A percentile compares a stretch with the other conserved stretches of the same genome.
phyloP scores from a whole-genome alignment of 2,113 vertebrate species.

The Mobula hypostoma region DNA sequence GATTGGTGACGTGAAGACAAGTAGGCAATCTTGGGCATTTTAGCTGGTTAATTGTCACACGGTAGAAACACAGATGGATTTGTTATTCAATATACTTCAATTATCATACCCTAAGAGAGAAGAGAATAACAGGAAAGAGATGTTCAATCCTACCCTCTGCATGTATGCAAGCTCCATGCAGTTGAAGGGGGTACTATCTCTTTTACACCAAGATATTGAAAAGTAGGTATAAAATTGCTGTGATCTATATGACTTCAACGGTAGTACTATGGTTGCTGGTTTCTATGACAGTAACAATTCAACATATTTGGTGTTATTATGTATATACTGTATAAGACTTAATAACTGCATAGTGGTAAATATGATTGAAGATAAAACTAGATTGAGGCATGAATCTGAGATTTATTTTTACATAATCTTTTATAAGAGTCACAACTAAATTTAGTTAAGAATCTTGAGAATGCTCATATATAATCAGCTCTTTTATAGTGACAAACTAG shows the following conservation, averaged over 20 bases:
- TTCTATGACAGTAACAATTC: background rate
- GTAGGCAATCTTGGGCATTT: background rate
- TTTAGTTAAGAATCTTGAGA: background rate
- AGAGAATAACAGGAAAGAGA: background rate
- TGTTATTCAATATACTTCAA: background rate
- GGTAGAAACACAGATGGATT: no score
- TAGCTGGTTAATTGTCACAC: background rate
- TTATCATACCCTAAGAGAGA: background rate
- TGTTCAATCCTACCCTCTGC: background rate
- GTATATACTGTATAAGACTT: background rate
- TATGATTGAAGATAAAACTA: background rate
- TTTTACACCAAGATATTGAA: background rate
- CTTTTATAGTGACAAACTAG: background rate
- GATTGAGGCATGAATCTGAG: background rate
- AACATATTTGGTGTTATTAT: no score
- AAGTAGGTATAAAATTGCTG: background rate
- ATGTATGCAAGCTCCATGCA: background rate
- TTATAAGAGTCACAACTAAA: background rate
- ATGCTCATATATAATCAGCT: background rate
- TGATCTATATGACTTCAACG: background rate
- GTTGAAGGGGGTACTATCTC: no score
- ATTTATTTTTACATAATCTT: background rate
- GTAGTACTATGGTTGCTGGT: background rate
- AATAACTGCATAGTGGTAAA: background rate
- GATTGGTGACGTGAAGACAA: background rate